Evolutionary conservation across 2,113 vertebrate species (phyloP), one percentile per base, ranked within the genome.

Genomic region (Arvicanthis niloticus): DNA sequence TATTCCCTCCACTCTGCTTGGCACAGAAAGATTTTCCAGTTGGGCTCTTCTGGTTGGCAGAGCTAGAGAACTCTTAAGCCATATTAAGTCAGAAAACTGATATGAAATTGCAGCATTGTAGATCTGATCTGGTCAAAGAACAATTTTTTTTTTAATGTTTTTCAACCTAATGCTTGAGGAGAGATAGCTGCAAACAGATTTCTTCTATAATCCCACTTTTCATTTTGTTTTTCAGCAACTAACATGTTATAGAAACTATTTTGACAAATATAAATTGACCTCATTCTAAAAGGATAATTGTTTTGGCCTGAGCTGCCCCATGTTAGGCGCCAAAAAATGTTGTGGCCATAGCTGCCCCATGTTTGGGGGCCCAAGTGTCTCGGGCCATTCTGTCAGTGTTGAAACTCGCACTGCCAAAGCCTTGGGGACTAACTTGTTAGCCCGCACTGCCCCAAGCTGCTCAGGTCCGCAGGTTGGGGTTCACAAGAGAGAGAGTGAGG

Each of bases 151-250:
- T 86, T 75, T 81, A 53, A 56, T 67, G 26, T 84, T 93, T 84
- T 93, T 91, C 34, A 84, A 40, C 22, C 70, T 62, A 81, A 76
- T 65, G 26, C 45, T 94, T 90, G 72, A 88, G 58, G 82, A 93
- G 45, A 53, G 19, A 31, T 42, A 65, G 56, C 70, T 88, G 15
- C 22, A 73, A 86, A 89, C 53, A 75, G n/a, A 89, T 91, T 53
- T 88, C 48, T 84, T 19, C 24, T 56, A 75, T 37, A 53, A 3
- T 70, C 73, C 87, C 81, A 62, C 24, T 77, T 91, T n/a, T 56
- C 68, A 9, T 21, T 53, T 70, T 75, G 24, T 72, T 90, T 37
- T 73, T 65, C 17, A 37, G 16, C 62, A 51, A 15, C 24, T 37
- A 51, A 51, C 48, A 40, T 42, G 29, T 73, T 84, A 40, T 12